Evolutionary conservation across 2,888 invertebrate genomes (phyloP).

Genomic region (Phrixothrix hirtus): DNA sequence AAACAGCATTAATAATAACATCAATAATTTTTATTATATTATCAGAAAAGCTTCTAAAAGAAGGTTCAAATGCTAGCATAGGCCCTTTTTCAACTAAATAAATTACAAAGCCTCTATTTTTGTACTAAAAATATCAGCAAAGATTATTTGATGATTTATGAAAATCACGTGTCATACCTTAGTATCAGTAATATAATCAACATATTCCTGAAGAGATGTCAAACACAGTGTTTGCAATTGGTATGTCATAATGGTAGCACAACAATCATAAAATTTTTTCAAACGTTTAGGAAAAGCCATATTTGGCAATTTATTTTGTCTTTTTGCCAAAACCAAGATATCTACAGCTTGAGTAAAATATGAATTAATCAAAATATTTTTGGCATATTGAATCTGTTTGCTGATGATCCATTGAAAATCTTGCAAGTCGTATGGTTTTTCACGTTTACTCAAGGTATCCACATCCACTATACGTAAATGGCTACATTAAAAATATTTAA

Average conservation of each 20-base stretch:
- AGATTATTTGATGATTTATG: not conserved
- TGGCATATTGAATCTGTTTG: constrained; percentile 69
- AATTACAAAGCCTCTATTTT: constrained; percentile 71
- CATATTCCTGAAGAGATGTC: constrained; percentile 77
- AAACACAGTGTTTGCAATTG: constrained; percentile 82
- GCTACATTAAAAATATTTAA: constrained; percentile 8
- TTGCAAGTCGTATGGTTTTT: constrained; percentile 69
- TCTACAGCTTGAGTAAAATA: constrained; percentile 69
- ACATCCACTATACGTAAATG: constrained; percentile 62
- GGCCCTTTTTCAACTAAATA: constrained; percentile 64
- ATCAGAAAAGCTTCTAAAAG: constrained; percentile 73
- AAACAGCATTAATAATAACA: constrained; percentile 73
- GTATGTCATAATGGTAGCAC: constrained; percentile 85
- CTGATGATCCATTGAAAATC: constrained; percentile 64
- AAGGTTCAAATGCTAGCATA: constrained; percentile 71
- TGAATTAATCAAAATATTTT: constrained; percentile 65
- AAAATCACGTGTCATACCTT: constrained; percentile 69
- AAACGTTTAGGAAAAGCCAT: constrained; percentile 67
- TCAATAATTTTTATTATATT: constrained; percentile 73
- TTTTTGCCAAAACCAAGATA: constrained; percentile 68
- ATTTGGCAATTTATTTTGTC: constrained; percentile 70
- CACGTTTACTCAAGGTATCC: constrained; percentile 61
- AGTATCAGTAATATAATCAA: constrained; percentile 75
- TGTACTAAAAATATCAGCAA: constrained; percentile 62
- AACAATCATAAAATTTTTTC: constrained; percentile 81